Percentiles rank a stretch among this genome's conserved stretches.
These are phyloP conservation scores for Dendrolimus kikuchii DNA, from an alignment of 1,140 invertebrate genomes.

Conservation along the genomic window DNA sequence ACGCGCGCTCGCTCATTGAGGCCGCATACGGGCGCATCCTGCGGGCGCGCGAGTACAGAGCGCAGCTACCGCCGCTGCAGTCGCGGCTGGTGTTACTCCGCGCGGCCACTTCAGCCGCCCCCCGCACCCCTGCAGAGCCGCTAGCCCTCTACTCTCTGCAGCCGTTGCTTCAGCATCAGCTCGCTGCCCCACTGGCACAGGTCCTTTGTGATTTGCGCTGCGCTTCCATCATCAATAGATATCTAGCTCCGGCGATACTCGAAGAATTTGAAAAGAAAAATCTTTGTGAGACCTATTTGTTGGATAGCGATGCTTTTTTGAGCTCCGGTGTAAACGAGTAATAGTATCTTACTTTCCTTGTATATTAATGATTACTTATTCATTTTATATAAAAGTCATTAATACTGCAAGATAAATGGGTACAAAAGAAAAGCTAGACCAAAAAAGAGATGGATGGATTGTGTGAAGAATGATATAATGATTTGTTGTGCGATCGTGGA, in stretches of 20 bases:
- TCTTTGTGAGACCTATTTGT: constrained; percentile 36
- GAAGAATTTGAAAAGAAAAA: constrained; percentile 34
- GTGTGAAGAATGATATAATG: too few species aligned
- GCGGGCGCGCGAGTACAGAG: constrained; percentile 15
- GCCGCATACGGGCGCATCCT: constrained; percentile 21
- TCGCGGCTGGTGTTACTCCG: constrained; percentile 29
- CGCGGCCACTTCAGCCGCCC: neutral
- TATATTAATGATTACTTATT: too few species aligned
- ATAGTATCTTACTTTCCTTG: too few species aligned
- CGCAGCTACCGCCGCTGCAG: constrained; percentile 16
- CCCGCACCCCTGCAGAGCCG: neutral
- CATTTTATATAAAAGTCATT: too few species aligned
- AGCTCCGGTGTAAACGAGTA: too few species aligned
- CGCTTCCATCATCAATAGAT: constrained; percentile 34
- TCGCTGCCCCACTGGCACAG: constrained; percentile 24
- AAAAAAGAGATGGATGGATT: too few species aligned
- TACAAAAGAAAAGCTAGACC: too few species aligned
- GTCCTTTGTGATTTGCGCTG: constrained; percentile 32
- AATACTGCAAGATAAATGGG: too few species aligned
- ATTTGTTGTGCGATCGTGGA: too few species aligned
- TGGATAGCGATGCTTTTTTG: constrained; percentile 23
- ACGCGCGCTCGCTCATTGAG: constrained; percentile 18
- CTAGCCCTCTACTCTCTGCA: constrained; percentile 1
- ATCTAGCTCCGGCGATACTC: constrained; percentile 27
- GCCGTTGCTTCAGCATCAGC: constrained; percentile 21